Percentiles rank a stretch among this genome's conserved stretches.
These are phyloP conservation scores for Sigmodon hispidus DNA, from an alignment of 2,113 vertebrate genomes.

Conservation along the genomic window DNA sequence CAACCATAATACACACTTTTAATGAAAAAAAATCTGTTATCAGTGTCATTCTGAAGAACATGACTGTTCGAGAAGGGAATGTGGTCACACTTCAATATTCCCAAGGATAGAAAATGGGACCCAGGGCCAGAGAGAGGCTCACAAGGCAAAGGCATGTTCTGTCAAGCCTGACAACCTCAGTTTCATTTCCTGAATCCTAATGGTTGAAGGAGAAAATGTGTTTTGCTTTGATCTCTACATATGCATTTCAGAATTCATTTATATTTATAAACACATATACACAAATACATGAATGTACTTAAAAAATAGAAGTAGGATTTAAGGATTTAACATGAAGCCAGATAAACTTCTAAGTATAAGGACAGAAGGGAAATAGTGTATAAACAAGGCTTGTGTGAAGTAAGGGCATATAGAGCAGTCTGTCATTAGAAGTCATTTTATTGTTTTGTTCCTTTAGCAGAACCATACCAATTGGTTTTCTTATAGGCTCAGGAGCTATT, in stretches of 20 bases:
- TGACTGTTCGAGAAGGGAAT: not conserved
- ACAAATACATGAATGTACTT: not conserved
- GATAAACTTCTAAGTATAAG: not conserved
- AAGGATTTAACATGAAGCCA: not conserved
- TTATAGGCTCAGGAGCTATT: too few relatives aligned
- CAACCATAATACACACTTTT: not conserved
- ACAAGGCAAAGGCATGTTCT: not conserved
- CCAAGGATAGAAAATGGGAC: not conserved
- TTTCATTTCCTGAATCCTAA: not conserved
- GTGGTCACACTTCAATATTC: not conserved
- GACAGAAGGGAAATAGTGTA: not conserved
- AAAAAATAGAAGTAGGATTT: not conserved
- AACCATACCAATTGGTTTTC: too few relatives aligned
- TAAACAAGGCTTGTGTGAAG: not conserved
- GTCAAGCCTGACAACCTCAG: not conserved
- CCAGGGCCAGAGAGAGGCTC: not conserved
- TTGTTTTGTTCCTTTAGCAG: too few relatives aligned
- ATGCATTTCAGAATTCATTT: not conserved
- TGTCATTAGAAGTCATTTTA: too few relatives aligned
- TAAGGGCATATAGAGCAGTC: too few relatives aligned
- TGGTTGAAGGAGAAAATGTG: too few relatives aligned
- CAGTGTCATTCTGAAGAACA: not conserved
- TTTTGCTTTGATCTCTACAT: not conserved
- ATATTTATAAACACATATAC: not conserved
- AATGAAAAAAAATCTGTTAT: not conserved